A percentile compares a stretch with the other conserved stretches of the same genome.
These are phyloP conservation scores for Pomacea maculata DNA, from an alignment of 1,140 invertebrate species.

Conservation along the genomic window DNA sequence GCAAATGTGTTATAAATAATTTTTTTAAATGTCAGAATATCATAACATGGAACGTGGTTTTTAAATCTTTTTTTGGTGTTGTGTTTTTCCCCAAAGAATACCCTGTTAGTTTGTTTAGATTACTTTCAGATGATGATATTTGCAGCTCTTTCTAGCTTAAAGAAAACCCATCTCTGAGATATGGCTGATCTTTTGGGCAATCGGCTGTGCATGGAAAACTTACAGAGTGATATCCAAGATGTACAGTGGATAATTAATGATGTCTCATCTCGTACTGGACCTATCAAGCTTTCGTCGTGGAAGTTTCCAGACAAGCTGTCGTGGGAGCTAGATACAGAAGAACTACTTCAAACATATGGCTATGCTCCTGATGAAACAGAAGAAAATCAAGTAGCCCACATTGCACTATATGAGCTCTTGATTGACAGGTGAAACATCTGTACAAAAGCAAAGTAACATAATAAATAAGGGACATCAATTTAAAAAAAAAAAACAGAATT, in stretches of 20 bases:
- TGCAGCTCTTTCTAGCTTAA: not conserved
- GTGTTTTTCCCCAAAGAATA: too few relatives aligned
- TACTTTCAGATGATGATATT: too few relatives aligned
- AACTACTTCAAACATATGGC: constrained; percentile 57
- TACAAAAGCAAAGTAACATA: not conserved
- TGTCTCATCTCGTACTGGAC: constrained; percentile 56
- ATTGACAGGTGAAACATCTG: constrained; percentile 60
- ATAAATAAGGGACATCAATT: not conserved
- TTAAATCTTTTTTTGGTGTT: too few relatives aligned
- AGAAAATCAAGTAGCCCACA: constrained; percentile 62
- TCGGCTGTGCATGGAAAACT: constrained; percentile 57
- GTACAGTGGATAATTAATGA: constrained; percentile 57
- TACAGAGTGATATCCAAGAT: constrained; percentile 59
- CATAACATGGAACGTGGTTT: too few relatives aligned
- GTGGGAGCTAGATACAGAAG: constrained; percentile 58
- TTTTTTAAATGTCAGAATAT: too few relatives aligned
- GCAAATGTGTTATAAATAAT: too few relatives aligned
- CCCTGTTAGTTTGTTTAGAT: too few relatives aligned
- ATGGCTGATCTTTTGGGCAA: constrained; percentile 62
- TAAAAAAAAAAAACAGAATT: not conserved
- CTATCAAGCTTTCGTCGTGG: constrained; percentile 58
- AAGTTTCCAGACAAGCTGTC: constrained; percentile 63
- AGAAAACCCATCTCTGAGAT: not conserved
- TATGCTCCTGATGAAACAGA: constrained; percentile 54
- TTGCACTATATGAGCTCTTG: constrained; percentile 62